These are phyloP conservation scores for Acipenser transmontanus DNA, from an alignment of 2,797 vertebrate genomes.

Conservation along the genomic window DNA sequence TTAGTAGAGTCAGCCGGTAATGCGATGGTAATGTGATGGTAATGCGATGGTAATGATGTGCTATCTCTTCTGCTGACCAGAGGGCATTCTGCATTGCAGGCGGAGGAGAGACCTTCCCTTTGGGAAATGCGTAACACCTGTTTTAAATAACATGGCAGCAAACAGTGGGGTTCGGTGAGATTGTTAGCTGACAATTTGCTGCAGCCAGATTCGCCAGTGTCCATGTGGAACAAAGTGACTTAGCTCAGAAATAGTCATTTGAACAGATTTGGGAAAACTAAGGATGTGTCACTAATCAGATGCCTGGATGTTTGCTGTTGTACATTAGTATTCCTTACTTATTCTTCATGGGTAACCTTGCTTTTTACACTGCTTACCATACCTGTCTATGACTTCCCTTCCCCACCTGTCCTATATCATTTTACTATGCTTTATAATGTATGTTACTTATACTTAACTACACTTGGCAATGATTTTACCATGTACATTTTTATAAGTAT, in stretches of 20 bases:
- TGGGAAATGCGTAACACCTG: constrained; percentile 6
- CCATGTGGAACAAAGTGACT: constrained; percentile 41
- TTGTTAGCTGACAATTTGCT: constrained; percentile 17
- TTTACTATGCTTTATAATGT: too few species aligned
- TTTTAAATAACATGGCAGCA: constrained; percentile 23
- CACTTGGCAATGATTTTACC: too few species aligned
- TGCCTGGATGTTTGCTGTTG: too few species aligned
- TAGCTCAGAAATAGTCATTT: constrained; percentile 31
- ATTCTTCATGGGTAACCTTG: too few species aligned
- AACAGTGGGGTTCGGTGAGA: constrained; percentile 30
- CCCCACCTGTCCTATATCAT: too few species aligned
- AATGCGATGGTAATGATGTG: constrained; percentile 69
- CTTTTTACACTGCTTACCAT: too few species aligned
- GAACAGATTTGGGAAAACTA: too few species aligned
- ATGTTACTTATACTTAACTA: too few species aligned
- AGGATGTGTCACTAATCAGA: too few species aligned
- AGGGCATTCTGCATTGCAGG: background rate
- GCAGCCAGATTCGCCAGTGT: constrained; percentile 34
- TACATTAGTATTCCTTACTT: too few species aligned
- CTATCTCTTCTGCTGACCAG: constrained; percentile 51
- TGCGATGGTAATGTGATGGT: constrained; percentile 34
- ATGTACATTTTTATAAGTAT: too few species aligned
- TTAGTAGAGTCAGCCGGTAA: constrained; percentile 66
- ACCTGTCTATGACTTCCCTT: too few species aligned
- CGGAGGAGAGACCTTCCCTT: background rate